Conservation (phyloP, 2,113 vertebrate species). For the Lampris incognitus region DNA sequence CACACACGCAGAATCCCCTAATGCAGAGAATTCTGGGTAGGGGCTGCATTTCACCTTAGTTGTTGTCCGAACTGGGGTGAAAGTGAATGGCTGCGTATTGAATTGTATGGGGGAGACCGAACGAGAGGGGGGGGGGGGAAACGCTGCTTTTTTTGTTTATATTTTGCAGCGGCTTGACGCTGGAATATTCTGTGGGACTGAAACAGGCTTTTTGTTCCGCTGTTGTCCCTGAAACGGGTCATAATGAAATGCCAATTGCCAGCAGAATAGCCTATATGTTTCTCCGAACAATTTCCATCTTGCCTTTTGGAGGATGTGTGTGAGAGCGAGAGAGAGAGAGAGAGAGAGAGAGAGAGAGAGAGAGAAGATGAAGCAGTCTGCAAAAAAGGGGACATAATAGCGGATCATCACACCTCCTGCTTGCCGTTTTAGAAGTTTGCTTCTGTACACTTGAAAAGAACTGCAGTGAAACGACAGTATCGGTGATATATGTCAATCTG, state of each 20-base stretch:
- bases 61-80: conserved; percentile 31
- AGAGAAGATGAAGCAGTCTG: no score
- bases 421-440: no score
- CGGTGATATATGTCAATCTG: no score
- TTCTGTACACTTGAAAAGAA: no score
- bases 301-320: no score
- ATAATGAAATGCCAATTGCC: not conserved
- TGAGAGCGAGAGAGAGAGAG: no score
- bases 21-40: conserved; percentile 52
- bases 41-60: conserved; percentile 30
- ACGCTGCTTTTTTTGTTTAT: conserved; percentile 32
- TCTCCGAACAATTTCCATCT: no score
- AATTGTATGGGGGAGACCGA: not conserved
- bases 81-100: conserved; percentile 22
- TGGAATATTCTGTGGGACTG: conserved; percentile 50
- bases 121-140: not conserved
- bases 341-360: no score
- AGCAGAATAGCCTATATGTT: not conserved
- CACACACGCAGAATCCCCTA: not conserved
- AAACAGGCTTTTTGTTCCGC: conserved; percentile 27
- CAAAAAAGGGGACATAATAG: no score
- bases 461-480: no score
- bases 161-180: conserved; percentile 11
- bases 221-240: not conserved
- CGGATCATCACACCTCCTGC: no score